Percentiles rank a stretch among this genome's conserved stretches.
phyloP scores from a whole-genome alignment of 2,113 vertebrate genomes.

The Triplophysa tibetana region DNA sequence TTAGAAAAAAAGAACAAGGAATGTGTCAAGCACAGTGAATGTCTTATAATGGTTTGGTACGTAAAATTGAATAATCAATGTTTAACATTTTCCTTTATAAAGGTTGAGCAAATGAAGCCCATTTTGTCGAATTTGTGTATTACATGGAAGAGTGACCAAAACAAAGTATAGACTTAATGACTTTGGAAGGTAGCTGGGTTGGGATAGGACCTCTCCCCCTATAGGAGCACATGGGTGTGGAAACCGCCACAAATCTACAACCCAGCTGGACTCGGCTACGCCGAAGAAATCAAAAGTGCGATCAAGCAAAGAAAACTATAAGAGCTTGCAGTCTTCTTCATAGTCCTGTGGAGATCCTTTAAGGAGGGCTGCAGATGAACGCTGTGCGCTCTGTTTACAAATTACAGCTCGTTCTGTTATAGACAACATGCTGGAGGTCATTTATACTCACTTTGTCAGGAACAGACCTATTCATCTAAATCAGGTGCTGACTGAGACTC shows the following conservation, averaged over 20 bases:
- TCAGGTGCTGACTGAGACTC: background rate
- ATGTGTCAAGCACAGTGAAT: conserved; percentile 15
- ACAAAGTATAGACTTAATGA: conserved; percentile 5
- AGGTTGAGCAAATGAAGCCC: background rate
- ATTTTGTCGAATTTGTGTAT: background rate
- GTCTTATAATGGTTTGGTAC: background rate
- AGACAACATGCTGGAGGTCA: background rate
- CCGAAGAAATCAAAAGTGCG: conserved; percentile 52
- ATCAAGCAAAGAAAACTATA: conserved; percentile 42
- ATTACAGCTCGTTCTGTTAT: conserved; percentile 19
- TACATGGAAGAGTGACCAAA: conserved; percentile 16
- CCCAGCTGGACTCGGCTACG: conserved; percentile 37
- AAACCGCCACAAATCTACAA: conserved; percentile 35
- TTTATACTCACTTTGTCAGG: conserved; percentile 25
- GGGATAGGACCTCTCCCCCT: conserved; percentile 8
- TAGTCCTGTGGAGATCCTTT: conserved; percentile 20
- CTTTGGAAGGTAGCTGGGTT: conserved; percentile 13
- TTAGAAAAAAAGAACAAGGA: background rate
- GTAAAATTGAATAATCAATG: background rate
- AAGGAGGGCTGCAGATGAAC: background rate
- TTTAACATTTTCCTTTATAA: background rate
- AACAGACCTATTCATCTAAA: conserved; percentile 6
- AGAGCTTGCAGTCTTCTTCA: conserved; percentile 24
- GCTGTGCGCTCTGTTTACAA: background rate
- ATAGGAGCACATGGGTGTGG: conserved; percentile 6